Percentiles rank a stretch among this genome's conserved stretches.
phyloP scores from a whole-genome alignment of 2,113 vertebrate genomes.

The Tapirus terrestris region DNA sequence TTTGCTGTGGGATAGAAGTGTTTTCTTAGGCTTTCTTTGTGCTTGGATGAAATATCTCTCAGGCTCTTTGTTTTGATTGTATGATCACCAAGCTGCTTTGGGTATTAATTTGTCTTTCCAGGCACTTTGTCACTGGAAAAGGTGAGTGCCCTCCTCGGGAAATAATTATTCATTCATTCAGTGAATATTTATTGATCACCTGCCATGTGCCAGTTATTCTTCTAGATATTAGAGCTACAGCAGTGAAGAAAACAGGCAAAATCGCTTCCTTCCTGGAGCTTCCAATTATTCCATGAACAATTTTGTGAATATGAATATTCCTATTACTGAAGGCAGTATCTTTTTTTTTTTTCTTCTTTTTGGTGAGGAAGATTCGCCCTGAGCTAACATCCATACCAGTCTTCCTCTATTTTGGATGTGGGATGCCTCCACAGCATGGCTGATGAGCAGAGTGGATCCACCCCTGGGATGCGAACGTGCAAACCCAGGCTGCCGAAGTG shows the following conservation, averaged over 20 bases:
- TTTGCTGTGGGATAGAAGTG: background rate
- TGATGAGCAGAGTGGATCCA: too few relatives aligned
- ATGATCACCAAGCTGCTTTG: background rate
- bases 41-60: background rate
- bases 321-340: background rate
- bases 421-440: too few relatives aligned
- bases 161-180: background rate
- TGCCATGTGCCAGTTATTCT: background rate
- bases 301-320: background rate
- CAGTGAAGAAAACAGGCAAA: background rate
- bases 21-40: conserved; percentile 42
- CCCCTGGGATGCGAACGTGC: too few relatives aligned
- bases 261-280: background rate
- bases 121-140: background rate
- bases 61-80: conserved; percentile 34
- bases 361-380: too few relatives aligned
- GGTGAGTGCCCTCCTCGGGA: background rate
- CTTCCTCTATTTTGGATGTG: too few relatives aligned
- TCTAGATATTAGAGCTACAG: background rate
- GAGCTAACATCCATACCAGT: too few relatives aligned
- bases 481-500: too few relatives aligned
- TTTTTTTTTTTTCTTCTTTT: background rate
- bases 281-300: background rate
- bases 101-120: conserved; percentile 29
- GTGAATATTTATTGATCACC: background rate